A percentile compares a stretch with the other conserved stretches of the same genome.
phyloP scores from a whole-genome alignment of 2,888 invertebrate genomes.

The Epistrophe eligans region DNA sequence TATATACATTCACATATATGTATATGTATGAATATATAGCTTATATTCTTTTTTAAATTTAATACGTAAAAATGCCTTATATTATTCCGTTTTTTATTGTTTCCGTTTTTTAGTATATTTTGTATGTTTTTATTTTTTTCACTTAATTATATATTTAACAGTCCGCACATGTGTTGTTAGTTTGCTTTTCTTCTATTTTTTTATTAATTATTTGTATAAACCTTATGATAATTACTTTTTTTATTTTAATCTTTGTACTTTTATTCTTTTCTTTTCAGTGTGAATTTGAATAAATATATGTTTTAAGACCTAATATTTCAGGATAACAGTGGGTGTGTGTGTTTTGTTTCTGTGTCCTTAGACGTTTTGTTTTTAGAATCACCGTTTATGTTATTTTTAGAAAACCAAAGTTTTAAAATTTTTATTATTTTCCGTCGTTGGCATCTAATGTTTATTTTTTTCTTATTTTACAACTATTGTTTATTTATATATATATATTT shows the following conservation, averaged over 20 bases:
- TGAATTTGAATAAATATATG: slow-evolving; percentile 73
- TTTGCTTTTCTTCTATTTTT: slow-evolving; percentile 49
- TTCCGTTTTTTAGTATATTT: slow-evolving; percentile 78
- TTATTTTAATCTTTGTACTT: slow-evolving; percentile 72
- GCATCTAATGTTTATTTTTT: slow-evolving; percentile 48
- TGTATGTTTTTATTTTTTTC: slow-evolving; percentile 78
- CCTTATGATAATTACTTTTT: slow-evolving; percentile 74
- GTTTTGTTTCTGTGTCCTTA: slow-evolving; percentile 72
- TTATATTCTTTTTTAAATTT: slow-evolving; percentile 65
- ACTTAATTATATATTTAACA: slow-evolving; percentile 68
- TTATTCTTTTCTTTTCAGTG: slow-evolving; percentile 76
- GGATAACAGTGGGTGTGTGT: slow-evolving; percentile 76
- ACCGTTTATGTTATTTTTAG: slow-evolving; percentile 59
- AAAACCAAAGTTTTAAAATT: slow-evolving; percentile 43
- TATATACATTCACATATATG: slow-evolving; percentile 77
- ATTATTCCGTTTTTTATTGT: slow-evolving; percentile 80
- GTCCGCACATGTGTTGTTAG: slow-evolving; percentile 68
- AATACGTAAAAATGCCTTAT: slow-evolving; percentile 78
- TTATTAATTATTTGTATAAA: slow-evolving; percentile 67
- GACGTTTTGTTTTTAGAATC: slow-evolving; percentile 68
- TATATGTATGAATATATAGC: slow-evolving; percentile 74
- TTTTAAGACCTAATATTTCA: slow-evolving; percentile 72
- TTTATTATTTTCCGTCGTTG: slow-evolving; percentile 59
- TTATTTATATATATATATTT: slow-evolving; percentile 5
- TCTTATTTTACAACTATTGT: slow-evolving; percentile 35